Conservation (phyloP, 2,797 vertebrate species). For the Galaxias olidus region DNA sequence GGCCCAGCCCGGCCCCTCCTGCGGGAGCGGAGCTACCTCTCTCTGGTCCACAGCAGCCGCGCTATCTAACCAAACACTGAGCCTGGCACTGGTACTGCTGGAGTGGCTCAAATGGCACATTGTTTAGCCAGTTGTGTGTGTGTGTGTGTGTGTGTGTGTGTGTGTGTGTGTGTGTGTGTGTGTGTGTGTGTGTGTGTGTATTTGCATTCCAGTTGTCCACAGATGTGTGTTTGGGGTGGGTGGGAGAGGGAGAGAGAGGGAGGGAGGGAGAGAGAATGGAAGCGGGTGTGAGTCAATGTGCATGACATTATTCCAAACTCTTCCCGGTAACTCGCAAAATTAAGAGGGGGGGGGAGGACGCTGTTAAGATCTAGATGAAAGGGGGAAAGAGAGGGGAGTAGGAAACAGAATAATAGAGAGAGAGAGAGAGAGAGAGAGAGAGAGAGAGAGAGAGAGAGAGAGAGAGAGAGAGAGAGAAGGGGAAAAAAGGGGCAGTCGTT, state of each 20-base stretch:
- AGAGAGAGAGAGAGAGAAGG: conserved; percentile 28
- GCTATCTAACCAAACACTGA: conserved; percentile 47
- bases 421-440: conserved; percentile 39
- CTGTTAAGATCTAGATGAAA: conserved; percentile 49
- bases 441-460: conserved; percentile 18
- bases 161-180: not conserved
- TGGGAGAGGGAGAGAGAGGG: not conserved
- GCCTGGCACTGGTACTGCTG: conserved; percentile 55
- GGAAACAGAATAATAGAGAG: conserved; percentile 56
- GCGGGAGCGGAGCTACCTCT: conserved; percentile 43
- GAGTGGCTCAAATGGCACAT: conserved; percentile 59
- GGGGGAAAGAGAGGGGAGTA: conserved; percentile 52
- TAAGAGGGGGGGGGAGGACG: not conserved
- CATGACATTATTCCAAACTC: conserved; percentile 2
- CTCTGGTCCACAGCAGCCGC: conserved; percentile 12
- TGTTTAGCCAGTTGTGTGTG: conserved; percentile 47
- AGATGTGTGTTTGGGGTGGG: conserved; percentile 21
- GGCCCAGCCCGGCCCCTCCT: not conserved
- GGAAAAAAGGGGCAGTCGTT: conserved; percentile 52
- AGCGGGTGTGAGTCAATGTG: not conserved
- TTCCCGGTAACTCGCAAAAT: not conserved
- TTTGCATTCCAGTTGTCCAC: conserved; percentile 1
- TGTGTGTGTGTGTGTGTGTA: conserved; percentile 8
- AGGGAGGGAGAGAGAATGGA: not conserved
- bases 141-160: not conserved